Conservation (phyloP, 2,888 invertebrate genomes). For the Prostheceraeus crozeri region DNA sequence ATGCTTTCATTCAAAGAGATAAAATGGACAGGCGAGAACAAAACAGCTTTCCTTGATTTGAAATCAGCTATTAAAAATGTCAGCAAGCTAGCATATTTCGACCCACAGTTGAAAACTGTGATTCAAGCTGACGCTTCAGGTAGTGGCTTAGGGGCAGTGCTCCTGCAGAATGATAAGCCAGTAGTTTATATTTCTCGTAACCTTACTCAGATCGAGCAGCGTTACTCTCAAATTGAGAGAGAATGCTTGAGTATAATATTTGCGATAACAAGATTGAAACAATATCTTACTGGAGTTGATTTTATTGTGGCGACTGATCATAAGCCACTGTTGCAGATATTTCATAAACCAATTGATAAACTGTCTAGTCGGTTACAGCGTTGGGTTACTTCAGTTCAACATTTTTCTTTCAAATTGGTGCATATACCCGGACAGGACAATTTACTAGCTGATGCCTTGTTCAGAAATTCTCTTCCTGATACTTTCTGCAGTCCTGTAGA, state of each 20-base stretch:
- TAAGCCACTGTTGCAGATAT: background rate
- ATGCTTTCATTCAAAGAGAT: too few species aligned
- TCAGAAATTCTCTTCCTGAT: background rate
- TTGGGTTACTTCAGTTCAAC: background rate
- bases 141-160: background rate
- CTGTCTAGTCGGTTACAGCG: slow-evolving; percentile 12
- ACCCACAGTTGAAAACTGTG: background rate
- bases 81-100: background rate
- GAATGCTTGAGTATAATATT: background rate
- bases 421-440: background rate
- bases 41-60: too few species aligned
- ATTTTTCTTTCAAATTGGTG: background rate
- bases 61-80: too few species aligned
- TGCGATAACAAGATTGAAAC: background rate
- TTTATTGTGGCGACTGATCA: slow-evolving; percentile 3
- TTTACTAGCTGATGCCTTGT: slow-evolving; percentile 10
- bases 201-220: background rate
- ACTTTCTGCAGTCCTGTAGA: background rate
- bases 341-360: slow-evolving; percentile 5
- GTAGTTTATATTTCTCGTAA: background rate
- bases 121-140: slow-evolving; percentile 8
- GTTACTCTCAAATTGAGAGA: slow-evolving; percentile 17
- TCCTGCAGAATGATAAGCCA: background rate
- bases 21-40: too few species aligned
- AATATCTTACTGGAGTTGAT: background rate